Evolutionary conservation across 2,888 invertebrate species (phyloP).

Genomic region (Danaus chrysippus): DNA sequence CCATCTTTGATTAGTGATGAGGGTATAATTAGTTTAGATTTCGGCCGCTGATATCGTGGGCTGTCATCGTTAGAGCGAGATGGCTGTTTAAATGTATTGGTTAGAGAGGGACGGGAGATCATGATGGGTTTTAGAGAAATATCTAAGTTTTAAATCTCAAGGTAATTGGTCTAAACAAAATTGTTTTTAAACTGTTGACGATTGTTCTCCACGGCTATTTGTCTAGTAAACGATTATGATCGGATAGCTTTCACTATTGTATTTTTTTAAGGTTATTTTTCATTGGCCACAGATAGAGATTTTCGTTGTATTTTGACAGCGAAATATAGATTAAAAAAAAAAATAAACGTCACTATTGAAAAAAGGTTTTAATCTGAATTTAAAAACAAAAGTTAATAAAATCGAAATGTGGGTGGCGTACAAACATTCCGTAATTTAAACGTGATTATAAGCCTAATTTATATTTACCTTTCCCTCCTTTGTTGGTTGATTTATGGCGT

Average conservation of each 20-base stretch:
- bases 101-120: constrained; percentile 62
- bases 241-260: constrained; percentile 37
- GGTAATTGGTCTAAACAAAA: constrained; percentile 73
- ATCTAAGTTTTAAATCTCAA: constrained; percentile 65
- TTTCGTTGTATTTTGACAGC: too few species aligned
- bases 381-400: background rate
- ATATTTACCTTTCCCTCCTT: constrained; percentile 73
- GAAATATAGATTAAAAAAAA: too few species aligned
- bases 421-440: constrained; percentile 36
- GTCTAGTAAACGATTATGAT: constrained; percentile 51
- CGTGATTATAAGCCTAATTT: constrained; percentile 73
- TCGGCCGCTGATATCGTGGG: constrained; percentile 63
- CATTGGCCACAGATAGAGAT: too few species aligned
- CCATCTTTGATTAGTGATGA: constrained; percentile 73
- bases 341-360: too few species aligned
- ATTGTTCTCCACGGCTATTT: constrained; percentile 75
- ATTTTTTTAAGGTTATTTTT: constrained; percentile 4
- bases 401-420: constrained; percentile 19
- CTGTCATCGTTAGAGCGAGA: constrained; percentile 61
- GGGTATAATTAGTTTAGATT: constrained; percentile 78
- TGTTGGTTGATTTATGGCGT: constrained; percentile 71
- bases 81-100: constrained; percentile 34
- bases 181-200: constrained; percentile 74
- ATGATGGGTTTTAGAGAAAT: constrained; percentile 65
- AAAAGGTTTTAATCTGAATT: too few species aligned